A percentile compares a stretch with the other conserved stretches of the same genome.
Evolutionary conservation across 2,888 invertebrate species (phyloP).

Genomic region (Morpho deidamia): DNA sequence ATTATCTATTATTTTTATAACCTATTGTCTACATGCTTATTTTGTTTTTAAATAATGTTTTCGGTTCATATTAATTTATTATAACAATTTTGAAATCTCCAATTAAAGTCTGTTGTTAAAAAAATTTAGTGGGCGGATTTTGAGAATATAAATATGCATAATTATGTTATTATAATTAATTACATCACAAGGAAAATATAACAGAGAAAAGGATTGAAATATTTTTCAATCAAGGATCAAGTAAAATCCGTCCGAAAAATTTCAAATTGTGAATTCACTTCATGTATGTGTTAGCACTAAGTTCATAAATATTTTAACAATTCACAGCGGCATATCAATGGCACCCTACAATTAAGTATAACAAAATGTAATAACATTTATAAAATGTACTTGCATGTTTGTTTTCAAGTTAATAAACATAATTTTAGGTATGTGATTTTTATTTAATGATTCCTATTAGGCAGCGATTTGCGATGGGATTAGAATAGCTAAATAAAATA

Average conservation of each 20-base stretch:
- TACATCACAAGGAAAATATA: constrained; percentile 12
- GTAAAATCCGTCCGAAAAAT: constrained; percentile 49
- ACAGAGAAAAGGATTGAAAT: neutral
- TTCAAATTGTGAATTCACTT: constrained; percentile 24
- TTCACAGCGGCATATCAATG: constrained; percentile 61
- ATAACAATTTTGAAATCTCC: neutral
- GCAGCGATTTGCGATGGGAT: too few species aligned
- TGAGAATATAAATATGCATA: too few species aligned
- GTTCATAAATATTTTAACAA: constrained; percentile 45
- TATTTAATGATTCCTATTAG: constrained; percentile 6
- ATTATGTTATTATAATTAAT: too few species aligned
- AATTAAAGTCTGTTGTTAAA: constrained; percentile 1
- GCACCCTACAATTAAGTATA: constrained; percentile 47
- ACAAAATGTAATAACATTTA: constrained; percentile 54
- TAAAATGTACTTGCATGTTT: constrained; percentile 73
- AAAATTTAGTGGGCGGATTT: neutral
- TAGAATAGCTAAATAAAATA: too few species aligned
- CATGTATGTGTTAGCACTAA: constrained; percentile 16
- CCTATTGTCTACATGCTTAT: too few species aligned
- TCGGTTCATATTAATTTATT: too few species aligned
- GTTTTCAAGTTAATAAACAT: constrained; percentile 66
- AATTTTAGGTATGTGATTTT: constrained; percentile 31
- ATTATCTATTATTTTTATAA: too few species aligned
- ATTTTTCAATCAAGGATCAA: constrained; percentile 4
- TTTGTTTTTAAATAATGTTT: too few species aligned